Evolutionary conservation across 2,888 invertebrate species (phyloP).

Genomic region (Theretra japonica): DNA sequence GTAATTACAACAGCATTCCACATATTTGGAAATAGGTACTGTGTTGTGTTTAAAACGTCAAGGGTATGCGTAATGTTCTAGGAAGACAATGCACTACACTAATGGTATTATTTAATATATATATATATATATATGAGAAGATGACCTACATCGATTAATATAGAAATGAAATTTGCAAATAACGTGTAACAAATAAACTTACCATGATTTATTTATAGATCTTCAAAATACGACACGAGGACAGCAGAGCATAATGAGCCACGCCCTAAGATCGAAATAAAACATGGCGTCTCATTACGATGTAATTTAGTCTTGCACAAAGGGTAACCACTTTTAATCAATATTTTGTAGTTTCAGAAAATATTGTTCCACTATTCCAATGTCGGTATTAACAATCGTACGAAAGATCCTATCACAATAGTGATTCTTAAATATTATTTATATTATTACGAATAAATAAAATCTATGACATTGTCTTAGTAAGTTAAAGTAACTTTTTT

Average conservation of each 20-base stretch:
- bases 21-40: no score
- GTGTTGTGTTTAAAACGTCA: no score
- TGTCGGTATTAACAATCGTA: not conserved
- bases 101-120: not conserved
- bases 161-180: not conserved
- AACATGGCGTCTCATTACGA: constrained; percentile 74
- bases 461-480: not conserved
- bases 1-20: no score
- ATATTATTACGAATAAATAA: constrained; percentile 6
- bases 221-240: constrained; percentile 57
- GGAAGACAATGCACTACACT: not conserved
- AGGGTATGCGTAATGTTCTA: no score
- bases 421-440: constrained; percentile 33
- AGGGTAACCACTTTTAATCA: constrained; percentile 48
- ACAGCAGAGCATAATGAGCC: constrained; percentile 54
- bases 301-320: constrained; percentile 49
- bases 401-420: constrained; percentile 40
- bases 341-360: constrained; percentile 45
- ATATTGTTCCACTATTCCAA: constrained; percentile 47
- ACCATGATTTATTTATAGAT: constrained; percentile 64
- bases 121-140: not conserved
- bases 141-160: not conserved
- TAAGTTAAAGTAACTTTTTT: not conserved
- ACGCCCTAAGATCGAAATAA: constrained; percentile 66
- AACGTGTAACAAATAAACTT: constrained; percentile 54